Base-by-base conservation (phyloP, 1,140 invertebrate genomes). In the Doryteuthis pealeii region DNA sequence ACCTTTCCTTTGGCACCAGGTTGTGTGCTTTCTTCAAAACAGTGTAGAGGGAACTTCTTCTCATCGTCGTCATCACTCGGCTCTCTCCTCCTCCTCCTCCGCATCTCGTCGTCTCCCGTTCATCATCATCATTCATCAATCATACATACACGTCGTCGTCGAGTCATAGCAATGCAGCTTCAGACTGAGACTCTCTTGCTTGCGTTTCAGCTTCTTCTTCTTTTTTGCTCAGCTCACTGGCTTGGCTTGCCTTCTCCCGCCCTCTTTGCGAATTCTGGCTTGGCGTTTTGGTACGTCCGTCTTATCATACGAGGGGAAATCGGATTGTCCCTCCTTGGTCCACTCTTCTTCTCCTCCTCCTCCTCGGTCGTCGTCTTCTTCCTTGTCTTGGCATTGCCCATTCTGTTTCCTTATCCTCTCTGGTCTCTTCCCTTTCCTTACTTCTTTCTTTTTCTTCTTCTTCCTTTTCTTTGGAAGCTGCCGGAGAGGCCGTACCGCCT, bases 401-500 rank as follows among this genome's bases (percentile, higher is more conserved):
- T n/a, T n/a, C n/a, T n/a, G n/a, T n/a, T n/a, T 66, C 66, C 18
- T 26, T 43, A 6, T 66, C 70, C 54, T 74, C 33, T 18, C 30
- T 71, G 74, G 54, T 65, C 74, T 75, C 18, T 76, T 70, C 49
- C 74, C 74, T 54, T 49, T 54, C 12, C 68, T 54, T 14, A 40
- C 33, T 49, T 72, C 32, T 74, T 74, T 66, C 73, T 78, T 68
- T 68, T 70, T 26, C 74, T 71, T 66, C 65, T 54, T 76, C 28
- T 30, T 70, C 72, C 54, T 40, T 40, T 40, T 40, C 3, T 40
- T 10, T 40, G 4, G 4, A 3, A 40, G n/a, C 35, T 40, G 35
- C 35, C 70, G 22, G 49, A 43, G 22, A 28, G 58, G 5, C 58
- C 35, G n/a, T 58, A 43, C n/a, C 49, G 65, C n/a, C 62, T 70